These are phyloP conservation scores for Formica selysi DNA, from an alignment of 1,140 invertebrate species.

Conservation along the genomic window DNA sequence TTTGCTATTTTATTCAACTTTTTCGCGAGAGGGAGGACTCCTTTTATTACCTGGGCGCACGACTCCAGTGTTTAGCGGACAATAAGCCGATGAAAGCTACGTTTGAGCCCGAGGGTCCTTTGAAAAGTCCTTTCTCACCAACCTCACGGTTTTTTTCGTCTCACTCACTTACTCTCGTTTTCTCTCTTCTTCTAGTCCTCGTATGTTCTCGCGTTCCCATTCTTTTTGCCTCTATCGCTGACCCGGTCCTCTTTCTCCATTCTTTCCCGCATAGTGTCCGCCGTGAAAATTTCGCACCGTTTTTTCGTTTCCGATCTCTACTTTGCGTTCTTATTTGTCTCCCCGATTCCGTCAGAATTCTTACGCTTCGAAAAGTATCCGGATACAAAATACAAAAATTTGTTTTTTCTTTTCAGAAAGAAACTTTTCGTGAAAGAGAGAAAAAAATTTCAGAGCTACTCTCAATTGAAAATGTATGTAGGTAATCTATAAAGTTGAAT, in stretches of 20 bases:
- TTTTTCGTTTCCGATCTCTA: constrained; percentile 30
- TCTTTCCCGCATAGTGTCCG: not conserved
- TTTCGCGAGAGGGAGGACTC: constrained; percentile 72
- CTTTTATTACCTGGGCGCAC: constrained; percentile 77
- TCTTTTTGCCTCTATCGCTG: constrained; percentile 28
- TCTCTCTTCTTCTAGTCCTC: not conserved
- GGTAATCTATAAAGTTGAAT: constrained; percentile 14
- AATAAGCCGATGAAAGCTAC: constrained; percentile 79
- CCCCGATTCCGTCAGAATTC: constrained; percentile 15
- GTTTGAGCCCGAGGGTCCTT: constrained; percentile 75
- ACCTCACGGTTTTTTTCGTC: constrained; percentile 34
- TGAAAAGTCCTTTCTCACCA: constrained; percentile 74
- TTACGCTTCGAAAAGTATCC: constrained; percentile 23
- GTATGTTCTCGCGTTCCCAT: constrained; percentile 20
- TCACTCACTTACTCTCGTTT: constrained; percentile 18
- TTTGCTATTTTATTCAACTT: constrained; percentile 79
- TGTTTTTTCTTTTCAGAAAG: not conserved
- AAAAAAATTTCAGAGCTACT: not conserved
- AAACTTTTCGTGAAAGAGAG: constrained; percentile 6
- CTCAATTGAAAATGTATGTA: constrained; percentile 30
- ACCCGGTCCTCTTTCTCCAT: constrained; percentile 35
- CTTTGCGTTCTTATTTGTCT: constrained; percentile 37
- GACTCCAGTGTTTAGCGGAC: constrained; percentile 77
- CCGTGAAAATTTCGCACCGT: constrained; percentile 69
- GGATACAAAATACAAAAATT: not conserved